Evolutionary conservation across 2,113 vertebrate genomes (phyloP).

Genomic region (Oplegnathus fasciatus): DNA sequence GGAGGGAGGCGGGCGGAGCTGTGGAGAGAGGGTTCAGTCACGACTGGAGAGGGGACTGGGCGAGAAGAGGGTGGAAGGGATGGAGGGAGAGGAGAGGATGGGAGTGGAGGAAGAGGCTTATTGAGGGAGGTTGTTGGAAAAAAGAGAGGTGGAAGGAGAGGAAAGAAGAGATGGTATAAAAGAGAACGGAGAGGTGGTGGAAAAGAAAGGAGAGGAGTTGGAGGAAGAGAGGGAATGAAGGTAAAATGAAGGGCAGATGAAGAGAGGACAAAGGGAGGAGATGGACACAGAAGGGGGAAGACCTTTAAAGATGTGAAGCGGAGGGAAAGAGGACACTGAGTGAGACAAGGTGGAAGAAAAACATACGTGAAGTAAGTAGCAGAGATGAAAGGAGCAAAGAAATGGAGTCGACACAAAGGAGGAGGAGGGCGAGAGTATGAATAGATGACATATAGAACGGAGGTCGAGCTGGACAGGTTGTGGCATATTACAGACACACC

Average conservation of each 20-base stretch:
- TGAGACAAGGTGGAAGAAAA: not conserved
- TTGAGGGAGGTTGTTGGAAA: not conserved
- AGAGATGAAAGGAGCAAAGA: not conserved
- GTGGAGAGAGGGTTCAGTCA: conserved; percentile 25
- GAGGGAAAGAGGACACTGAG: not conserved
- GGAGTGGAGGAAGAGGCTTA: not conserved
- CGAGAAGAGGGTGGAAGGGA: not conserved
- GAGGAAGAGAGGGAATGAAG: not conserved
- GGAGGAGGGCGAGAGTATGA: not conserved
- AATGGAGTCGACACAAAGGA: not conserved
- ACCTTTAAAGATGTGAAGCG: not conserved
- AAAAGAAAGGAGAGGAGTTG: not conserved
- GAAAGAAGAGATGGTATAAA: not conserved
- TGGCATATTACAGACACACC: not conserved
- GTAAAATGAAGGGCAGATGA: not conserved
- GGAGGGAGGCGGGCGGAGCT: not conserved
- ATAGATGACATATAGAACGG: not conserved
- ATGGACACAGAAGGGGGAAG: not conserved
- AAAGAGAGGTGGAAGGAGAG: not conserved
- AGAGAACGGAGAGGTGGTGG: not conserved
- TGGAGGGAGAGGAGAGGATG: not conserved
- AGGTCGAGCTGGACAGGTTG: not conserved
- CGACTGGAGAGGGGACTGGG: conserved; percentile 10
- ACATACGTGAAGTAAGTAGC: not conserved
- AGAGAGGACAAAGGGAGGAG: too few relatives aligned